Percentiles rank a stretch among this genome's conserved stretches.
Evolutionary conservation across 2,888 invertebrate genomes (phyloP).

Genomic region (Melipona bicolor): DNA sequence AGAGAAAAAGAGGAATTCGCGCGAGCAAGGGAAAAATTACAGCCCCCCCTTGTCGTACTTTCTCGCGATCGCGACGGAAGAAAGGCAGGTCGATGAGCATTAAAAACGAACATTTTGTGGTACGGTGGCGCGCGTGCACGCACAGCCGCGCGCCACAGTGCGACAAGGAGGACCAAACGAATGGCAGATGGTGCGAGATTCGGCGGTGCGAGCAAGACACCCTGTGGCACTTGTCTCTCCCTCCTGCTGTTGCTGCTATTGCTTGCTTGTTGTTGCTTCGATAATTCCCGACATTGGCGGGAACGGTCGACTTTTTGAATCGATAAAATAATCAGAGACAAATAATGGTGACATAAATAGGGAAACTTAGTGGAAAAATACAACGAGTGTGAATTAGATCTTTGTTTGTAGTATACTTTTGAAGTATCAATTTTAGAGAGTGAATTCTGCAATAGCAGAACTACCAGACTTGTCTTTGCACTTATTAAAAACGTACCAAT

Average conservation of each 20-base stretch:
- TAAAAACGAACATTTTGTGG: constrained; percentile 55
- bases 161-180: constrained; percentile 45
- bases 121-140: constrained; percentile 55
- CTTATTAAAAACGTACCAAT: neutral
- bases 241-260: constrained; percentile 63
- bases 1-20: constrained; percentile 25
- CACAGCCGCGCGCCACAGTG: constrained; percentile 28
- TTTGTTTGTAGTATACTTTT: neutral
- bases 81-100: constrained; percentile 55
- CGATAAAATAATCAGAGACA: neutral
- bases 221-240: constrained; percentile 72
- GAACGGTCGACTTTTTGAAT: neutral
- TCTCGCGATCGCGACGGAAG: constrained; percentile 51
- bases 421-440: neutral
- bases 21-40: constrained; percentile 12
- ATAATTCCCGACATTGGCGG: constrained; percentile 28
- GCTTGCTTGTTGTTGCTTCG: constrained; percentile 50
- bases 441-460: neutral
- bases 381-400: neutral
- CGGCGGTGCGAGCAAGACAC: constrained; percentile 24
- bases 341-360: too few species aligned
- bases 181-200: constrained; percentile 66
- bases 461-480: neutral
- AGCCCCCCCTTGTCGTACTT: constrained; percentile 41
- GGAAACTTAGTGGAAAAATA: neutral